Conservation (phyloP, 2,113 vertebrate species). For the Xiphophorus hellerii region DNA sequence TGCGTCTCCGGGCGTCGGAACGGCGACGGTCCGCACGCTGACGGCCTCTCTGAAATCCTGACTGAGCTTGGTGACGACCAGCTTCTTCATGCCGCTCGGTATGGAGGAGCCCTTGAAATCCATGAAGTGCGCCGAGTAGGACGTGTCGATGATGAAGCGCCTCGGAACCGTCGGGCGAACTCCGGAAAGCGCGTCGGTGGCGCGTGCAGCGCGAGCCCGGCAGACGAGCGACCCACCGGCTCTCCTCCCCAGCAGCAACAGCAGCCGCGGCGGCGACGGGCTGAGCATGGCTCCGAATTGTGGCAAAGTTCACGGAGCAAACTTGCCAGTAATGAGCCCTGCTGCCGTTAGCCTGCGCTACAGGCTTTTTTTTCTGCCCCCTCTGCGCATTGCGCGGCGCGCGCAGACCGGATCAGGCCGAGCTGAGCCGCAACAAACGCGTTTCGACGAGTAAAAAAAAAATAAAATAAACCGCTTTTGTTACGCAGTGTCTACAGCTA, state of each 20-base stretch:
- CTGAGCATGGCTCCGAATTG: slow-evolving; percentile 66
- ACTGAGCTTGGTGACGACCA: slow-evolving; percentile 88
- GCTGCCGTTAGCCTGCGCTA: slow-evolving; percentile 58
- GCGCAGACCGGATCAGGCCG: slow-evolving; percentile 28
- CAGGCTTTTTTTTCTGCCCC: neutral
- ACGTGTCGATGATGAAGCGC: slow-evolving; percentile 89
- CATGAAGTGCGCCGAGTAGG: slow-evolving; percentile 93
- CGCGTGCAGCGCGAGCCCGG: slow-evolving; percentile 44
- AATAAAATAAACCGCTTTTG: neutral
- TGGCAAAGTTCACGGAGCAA: slow-evolving; percentile 75
- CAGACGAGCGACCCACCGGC: slow-evolving; percentile 26
- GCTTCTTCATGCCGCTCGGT: slow-evolving; percentile 88
- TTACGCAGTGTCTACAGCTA: neutral
- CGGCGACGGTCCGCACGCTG: slow-evolving; percentile 77
- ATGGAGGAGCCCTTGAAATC: slow-evolving; percentile 91
- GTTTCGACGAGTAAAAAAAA: neutral
- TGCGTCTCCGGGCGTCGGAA: slow-evolving; percentile 89
- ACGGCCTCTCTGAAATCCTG: slow-evolving; percentile 89
- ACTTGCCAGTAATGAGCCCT: neutral
- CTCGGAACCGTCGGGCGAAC: slow-evolving; percentile 46
- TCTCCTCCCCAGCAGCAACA: slow-evolving; percentile 15
- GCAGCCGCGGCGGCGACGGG: neutral
- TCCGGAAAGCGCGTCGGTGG: slow-evolving; percentile 61
- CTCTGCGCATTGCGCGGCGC: slow-evolving; percentile 10
- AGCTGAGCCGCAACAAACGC: neutral